Conservation (phyloP, 1,140 invertebrate species). For the Drosophila miranda region DNA sequence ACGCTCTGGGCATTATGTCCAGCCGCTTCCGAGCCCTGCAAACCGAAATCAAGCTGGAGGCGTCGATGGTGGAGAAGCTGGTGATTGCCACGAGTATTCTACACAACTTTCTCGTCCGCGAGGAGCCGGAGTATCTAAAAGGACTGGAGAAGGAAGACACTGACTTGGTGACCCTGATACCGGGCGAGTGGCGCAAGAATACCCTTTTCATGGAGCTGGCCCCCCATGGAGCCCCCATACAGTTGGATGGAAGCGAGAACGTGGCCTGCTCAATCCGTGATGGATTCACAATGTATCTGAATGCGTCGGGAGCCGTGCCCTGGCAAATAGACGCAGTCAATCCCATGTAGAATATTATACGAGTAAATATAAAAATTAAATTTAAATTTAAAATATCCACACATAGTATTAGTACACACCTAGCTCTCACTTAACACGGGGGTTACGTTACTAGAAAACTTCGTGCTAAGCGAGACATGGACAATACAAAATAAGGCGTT, state of each 20-base stretch:
- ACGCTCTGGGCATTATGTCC: constrained; percentile 8
- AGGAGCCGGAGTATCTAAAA: constrained; percentile 4
- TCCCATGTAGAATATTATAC: too few species aligned
- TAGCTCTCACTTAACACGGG: too few species aligned
- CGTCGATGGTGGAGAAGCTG: background rate
- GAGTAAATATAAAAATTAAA: too few species aligned
- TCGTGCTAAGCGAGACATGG: too few species aligned
- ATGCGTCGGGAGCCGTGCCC: background rate
- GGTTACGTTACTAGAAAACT: too few species aligned
- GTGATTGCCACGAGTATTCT: constrained; percentile 1
- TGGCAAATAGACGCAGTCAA: constrained; percentile 1
- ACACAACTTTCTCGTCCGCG: constrained; percentile 8
- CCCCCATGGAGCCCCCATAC: background rate
- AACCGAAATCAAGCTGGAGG: constrained; percentile 6
- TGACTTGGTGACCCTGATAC: constrained; percentile 1
- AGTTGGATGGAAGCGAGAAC: constrained; percentile 4
- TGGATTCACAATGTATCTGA: constrained; percentile 8
- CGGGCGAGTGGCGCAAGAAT: constrained; percentile 9
- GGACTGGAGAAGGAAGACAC: constrained; percentile 10
- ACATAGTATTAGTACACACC: too few species aligned
- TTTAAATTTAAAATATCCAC: too few species aligned
- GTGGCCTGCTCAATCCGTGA: constrained; percentile 1
- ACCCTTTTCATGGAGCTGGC: background rate
- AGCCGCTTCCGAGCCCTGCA: constrained; percentile 2
- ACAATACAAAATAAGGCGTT: too few species aligned